These are phyloP conservation scores for Ischnus inquisitorius DNA, from an alignment of 2,888 invertebrate species.

Conservation along the genomic window DNA sequence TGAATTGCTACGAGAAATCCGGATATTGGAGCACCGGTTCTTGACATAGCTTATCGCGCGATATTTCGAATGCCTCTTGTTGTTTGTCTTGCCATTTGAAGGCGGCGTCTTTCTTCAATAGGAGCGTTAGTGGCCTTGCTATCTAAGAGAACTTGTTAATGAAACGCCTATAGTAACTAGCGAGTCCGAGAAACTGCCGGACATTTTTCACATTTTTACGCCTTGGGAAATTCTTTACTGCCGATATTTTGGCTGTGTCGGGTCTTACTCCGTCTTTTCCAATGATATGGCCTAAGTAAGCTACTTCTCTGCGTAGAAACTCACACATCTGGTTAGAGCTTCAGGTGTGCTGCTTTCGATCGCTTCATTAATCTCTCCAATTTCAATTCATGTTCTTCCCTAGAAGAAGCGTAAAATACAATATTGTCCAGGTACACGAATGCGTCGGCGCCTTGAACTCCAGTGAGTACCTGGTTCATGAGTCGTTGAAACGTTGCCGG, in stretches of 20 bases:
- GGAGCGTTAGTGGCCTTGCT: slow-evolving; percentile 62
- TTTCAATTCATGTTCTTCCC: slow-evolving; percentile 43
- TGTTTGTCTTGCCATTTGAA: slow-evolving; percentile 51
- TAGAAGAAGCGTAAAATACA: slow-evolving; percentile 37
- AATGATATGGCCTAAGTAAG: slow-evolving; percentile 70
- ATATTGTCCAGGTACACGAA: slow-evolving; percentile 51
- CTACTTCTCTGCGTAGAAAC: slow-evolving; percentile 56
- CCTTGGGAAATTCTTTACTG: slow-evolving; percentile 60
- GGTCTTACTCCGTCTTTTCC: slow-evolving; percentile 64
- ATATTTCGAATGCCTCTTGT: slow-evolving; percentile 47
- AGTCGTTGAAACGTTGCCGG: slow-evolving; percentile 78
- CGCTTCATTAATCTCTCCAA: slow-evolving; percentile 29
- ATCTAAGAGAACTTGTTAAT: slow-evolving; percentile 67
- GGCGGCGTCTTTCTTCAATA: slow-evolving; percentile 50
- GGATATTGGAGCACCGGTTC: slow-evolving; percentile 64
- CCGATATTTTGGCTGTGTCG: slow-evolving; percentile 58
- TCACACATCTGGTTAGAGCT: slow-evolving; percentile 70
- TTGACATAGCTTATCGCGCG: slow-evolving; percentile 41
- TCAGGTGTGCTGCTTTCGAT: slow-evolving; percentile 48
- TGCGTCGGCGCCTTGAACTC: slow-evolving; percentile 45
- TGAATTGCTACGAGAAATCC: slow-evolving; percentile 54
- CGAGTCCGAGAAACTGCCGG: slow-evolving; percentile 67
- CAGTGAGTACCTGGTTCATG: slow-evolving; percentile 77
- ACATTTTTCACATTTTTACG: slow-evolving; percentile 64
- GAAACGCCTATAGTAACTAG: slow-evolving; percentile 70